These are phyloP conservation scores for Agrilus planipennis DNA, from an alignment of 1,140 invertebrate genomes.

Conservation along the genomic window DNA sequence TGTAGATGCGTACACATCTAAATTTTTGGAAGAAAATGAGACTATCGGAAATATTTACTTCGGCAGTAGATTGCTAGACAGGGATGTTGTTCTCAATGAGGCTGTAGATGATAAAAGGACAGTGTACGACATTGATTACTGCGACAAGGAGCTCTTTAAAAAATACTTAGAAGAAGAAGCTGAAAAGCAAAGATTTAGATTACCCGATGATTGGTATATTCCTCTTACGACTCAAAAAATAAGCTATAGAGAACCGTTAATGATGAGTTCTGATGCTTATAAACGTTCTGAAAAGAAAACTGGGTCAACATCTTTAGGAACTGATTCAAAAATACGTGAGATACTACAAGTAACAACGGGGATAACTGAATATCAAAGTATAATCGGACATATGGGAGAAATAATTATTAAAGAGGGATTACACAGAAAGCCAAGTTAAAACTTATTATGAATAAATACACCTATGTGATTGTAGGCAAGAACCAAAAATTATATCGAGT, in stretches of 20 bases:
- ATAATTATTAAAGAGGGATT: constrained; percentile 17
- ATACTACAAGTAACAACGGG: constrained; percentile 18
- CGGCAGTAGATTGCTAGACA: constrained; percentile 9
- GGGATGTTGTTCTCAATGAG: constrained; percentile 10
- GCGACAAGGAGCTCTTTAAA: constrained; percentile 13
- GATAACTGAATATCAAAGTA: constrained; percentile 15
- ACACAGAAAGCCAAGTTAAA: constrained; percentile 20
- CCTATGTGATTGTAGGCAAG: too few relatives aligned
- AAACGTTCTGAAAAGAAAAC: constrained; percentile 10
- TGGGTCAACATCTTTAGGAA: constrained; percentile 12
- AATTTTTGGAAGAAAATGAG: constrained; percentile 11
- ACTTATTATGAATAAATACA: too few relatives aligned
- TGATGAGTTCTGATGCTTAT: constrained; percentile 12
- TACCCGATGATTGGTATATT: constrained; percentile 16
- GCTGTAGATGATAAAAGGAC: constrained; percentile 14
- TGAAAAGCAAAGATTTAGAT: constrained; percentile 8
- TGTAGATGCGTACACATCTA: constrained; percentile 10
- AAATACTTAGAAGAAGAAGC: constrained; percentile 9
- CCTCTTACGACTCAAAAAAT: constrained; percentile 16
- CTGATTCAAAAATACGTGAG: constrained; percentile 16
- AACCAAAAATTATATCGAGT: too few relatives aligned
- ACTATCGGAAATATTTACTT: not conserved
- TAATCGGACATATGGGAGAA: constrained; percentile 14
- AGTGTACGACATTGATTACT: constrained; percentile 21
- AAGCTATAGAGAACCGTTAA: constrained; percentile 13